Base-by-base conservation (phyloP, 2,888 invertebrate genomes). In the Eugnorisma glareosa region DNA sequence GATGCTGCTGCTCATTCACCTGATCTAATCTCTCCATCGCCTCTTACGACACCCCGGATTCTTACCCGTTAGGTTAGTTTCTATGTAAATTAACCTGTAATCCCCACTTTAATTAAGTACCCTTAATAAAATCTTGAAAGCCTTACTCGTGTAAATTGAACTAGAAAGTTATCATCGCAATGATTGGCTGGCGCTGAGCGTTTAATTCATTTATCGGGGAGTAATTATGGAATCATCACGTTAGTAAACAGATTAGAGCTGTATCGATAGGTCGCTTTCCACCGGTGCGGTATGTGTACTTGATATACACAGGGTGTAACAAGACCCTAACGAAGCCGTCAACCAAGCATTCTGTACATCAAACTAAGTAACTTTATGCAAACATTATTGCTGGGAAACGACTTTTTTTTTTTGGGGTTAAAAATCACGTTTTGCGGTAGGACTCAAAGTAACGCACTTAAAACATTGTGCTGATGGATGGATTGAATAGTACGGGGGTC, bases 191-290 rank as follows among this genome's bases (percentile, higher is more conserved):
- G 59, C 57, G 59, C 66, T 63, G 67, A 24, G 48, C 73, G 64
- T 63, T 79, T 70, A 79, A 83, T 85, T 80, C 73, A 79, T 73
- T 75, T 81, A 83, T 77, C 59, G 67, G 35, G 63, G 61, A 76
- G 74, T 86, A 84, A 83, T 86, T 84, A 79, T 77, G 73, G 83
- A 81, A 89, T 84, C 81, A 73, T 75, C 61, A 69, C 63, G 74
- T 72, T 76, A 78, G 67, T 84, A 67, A 74, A 83, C 74, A 77
- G 80, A 76, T 89, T 80, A 78, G n/a, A 57, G 69, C 67, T 79
- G 51, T 75, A 86, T 83, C 73, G 73, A 84, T 80, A 80, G 66
- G 79, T 63, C 35, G 77, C 69, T 74, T 64, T 68, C 45, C 48
- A 73, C 45, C 61, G 24, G 40, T 69, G 72, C 57, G 61, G 43